Percentiles rank a stretch among this genome's conserved stretches.
Conservation (phyloP, 2,113 vertebrate genomes). For the Nyctereutes procyonoides region DNA sequence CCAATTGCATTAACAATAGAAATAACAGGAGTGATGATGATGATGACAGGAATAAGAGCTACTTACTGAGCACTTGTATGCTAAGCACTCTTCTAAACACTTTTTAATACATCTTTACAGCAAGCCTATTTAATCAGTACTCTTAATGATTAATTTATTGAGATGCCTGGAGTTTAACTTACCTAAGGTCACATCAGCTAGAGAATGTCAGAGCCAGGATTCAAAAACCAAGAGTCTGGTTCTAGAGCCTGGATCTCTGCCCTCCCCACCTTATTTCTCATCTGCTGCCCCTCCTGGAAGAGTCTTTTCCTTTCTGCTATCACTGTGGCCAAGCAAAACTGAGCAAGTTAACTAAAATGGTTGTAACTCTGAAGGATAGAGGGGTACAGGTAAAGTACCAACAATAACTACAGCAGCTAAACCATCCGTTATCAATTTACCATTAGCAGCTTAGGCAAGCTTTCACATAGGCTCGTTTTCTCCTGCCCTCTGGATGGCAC, state of each 20-base stretch:
- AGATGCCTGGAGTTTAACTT: neutral
- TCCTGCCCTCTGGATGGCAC: neutral
- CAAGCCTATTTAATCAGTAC: neutral
- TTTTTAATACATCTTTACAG: neutral
- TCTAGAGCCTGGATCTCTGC: neutral
- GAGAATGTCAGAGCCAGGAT: neutral
- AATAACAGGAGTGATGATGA: neutral
- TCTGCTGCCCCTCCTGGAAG: neutral
- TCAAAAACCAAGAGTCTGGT: neutral
- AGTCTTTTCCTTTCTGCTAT: neutral
- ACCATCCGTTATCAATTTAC: too few relatives aligned
- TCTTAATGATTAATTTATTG: neutral
- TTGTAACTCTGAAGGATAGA: neutral
- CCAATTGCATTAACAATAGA: neutral
- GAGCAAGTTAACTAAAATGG: neutral
- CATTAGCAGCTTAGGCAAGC: neutral
- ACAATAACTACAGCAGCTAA: neutral
- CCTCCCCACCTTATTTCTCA: neutral
- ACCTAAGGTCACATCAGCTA: neutral
- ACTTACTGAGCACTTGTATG: neutral
- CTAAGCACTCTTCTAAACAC: neutral
- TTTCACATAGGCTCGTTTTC: fast-evolving
- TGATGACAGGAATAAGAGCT: neutral
- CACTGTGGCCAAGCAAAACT: neutral
- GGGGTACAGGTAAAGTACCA: neutral